Percentiles rank a stretch among this genome's conserved stretches.
Evolutionary conservation across 2,888 invertebrate genomes (phyloP).

Genomic region (Oeneis ivallda): DNA sequence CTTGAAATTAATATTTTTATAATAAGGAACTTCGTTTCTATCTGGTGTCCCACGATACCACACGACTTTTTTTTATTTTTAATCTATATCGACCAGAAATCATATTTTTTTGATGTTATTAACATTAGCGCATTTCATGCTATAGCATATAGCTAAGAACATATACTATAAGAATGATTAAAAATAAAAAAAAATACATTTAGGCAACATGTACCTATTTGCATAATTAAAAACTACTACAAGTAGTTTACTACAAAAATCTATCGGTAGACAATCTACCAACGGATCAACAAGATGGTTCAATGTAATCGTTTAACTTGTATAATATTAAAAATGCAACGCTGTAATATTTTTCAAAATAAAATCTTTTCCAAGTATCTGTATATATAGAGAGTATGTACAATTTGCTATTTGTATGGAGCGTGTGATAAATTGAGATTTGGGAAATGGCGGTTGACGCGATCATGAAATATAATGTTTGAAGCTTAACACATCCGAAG

Average conservation of each 20-base stretch:
- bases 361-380: neutral
- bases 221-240: neutral
- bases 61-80: too few species aligned
- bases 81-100: too few species aligned
- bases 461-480: neutral
- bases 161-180: too few species aligned
- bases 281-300: neutral
- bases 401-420: neutral
- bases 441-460: neutral
- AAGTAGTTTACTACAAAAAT: neutral
- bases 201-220: too few species aligned
- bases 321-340: neutral
- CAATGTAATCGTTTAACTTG: neutral
- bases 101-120: too few species aligned
- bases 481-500: neutral
- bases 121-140: too few species aligned
- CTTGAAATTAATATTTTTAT: too few species aligned
- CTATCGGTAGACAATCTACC: neutral
- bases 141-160: too few species aligned
- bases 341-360: neutral
- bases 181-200: too few species aligned
- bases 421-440: neutral
- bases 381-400: neutral
- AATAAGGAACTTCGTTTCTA: too few species aligned
- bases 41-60: too few species aligned